Conservation (phyloP, 64 coral and sea anemone genomes). For the Porites lutea region DNA sequence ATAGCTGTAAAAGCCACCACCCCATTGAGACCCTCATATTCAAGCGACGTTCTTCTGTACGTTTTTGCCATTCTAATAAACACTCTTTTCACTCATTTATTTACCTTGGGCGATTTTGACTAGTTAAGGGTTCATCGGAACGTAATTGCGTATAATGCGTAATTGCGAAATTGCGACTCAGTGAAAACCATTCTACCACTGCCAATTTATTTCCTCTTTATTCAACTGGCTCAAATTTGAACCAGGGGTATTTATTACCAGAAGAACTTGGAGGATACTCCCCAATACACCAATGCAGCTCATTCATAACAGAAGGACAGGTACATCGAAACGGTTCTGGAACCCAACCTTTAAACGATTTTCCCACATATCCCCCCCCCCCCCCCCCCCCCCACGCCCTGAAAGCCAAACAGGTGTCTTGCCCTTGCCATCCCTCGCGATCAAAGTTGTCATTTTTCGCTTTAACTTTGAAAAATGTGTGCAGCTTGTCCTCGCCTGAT, state of each 20-base stretch:
- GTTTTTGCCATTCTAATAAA: too few species aligned
- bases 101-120: too few species aligned
- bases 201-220: too few species aligned
- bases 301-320: background rate
- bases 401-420: constrained; percentile 1
- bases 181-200: too few species aligned
- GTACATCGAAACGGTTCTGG: background rate
- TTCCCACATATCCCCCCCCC: background rate
- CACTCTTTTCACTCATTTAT: too few species aligned
- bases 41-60: too few species aligned
- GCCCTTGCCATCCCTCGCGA: background rate
- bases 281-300: background rate
- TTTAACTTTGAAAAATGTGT: constrained; percentile 14
- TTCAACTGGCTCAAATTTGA: constrained; percentile 28
- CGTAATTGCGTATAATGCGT: too few species aligned
- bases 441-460: background rate
- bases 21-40: too few species aligned
- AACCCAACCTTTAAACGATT: background rate
- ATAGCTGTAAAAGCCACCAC: too few species aligned
- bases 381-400: background rate
- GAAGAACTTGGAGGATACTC: background rate
- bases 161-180: too few species aligned
- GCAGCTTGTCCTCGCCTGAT: background rate
- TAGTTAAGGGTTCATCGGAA: too few species aligned
- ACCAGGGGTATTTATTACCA: background rate